phyloP scores from a whole-genome alignment of 2,113 vertebrate genomes.

The Lichenostomus cassidix region DNA sequence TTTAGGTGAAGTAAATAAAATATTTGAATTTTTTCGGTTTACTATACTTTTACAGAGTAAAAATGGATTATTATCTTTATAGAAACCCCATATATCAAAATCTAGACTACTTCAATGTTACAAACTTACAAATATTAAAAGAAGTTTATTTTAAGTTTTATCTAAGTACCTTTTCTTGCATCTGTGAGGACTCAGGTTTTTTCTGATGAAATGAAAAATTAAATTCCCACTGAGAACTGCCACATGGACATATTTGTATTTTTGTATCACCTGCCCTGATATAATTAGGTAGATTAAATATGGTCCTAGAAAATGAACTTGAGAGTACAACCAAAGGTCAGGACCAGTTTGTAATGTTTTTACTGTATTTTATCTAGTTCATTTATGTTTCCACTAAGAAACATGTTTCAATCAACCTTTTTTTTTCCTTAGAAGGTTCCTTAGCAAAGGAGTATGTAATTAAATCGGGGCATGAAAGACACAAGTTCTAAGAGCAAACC shows the following conservation, averaged over 20 bases:
- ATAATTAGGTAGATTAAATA: not conserved
- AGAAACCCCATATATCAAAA: not conserved
- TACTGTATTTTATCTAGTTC: not conserved
- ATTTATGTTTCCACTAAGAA: not conserved
- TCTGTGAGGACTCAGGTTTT: not conserved
- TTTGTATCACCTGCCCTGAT: not conserved
- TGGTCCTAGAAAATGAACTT: not conserved
- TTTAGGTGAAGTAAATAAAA: conserved; percentile 81
- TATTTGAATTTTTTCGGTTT: conserved; percentile 75
- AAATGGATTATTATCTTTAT: not conserved
- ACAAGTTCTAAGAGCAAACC: not conserved
- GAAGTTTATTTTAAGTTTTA: not conserved
- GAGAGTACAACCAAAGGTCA: not conserved
- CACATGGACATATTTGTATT: not conserved
- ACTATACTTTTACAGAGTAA: conserved; percentile 20
- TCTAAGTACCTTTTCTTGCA: not conserved
- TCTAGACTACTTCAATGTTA: not conserved
- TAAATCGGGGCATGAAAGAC: not conserved
- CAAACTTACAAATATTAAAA: not conserved
- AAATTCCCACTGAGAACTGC: not conserved
- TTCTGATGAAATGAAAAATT: not conserved
- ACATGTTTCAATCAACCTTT: not conserved
- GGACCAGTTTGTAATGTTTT: not conserved
- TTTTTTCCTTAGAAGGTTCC: not conserved
- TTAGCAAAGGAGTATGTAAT: not conserved